Percentiles rank a stretch among this genome's conserved stretches.
These are phyloP conservation scores for Netelia fuscicornis DNA, from an alignment of 2,888 invertebrate genomes.

Conservation along the genomic window DNA sequence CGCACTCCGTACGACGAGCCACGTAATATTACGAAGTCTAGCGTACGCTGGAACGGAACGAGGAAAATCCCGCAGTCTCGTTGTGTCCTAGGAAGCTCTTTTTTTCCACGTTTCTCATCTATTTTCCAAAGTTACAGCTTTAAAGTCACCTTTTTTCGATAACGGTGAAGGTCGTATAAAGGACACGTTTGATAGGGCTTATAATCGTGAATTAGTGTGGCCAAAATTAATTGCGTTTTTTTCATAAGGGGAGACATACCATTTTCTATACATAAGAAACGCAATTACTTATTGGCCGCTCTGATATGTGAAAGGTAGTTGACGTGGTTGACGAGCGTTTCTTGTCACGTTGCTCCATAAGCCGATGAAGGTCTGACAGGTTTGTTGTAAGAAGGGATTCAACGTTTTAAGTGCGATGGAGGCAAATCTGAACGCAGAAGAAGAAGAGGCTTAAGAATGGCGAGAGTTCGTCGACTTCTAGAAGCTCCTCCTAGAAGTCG, in stretches of 20 bases:
- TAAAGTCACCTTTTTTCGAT: too few species aligned
- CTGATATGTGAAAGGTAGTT: background rate
- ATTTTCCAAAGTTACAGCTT: background rate
- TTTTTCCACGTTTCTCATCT: background rate
- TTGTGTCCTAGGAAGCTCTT: constrained; percentile 35
- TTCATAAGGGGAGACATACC: too few species aligned
- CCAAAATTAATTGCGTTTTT: too few species aligned
- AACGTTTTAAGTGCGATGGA: background rate
- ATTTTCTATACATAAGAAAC: background rate
- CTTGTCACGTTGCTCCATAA: constrained; percentile 17
- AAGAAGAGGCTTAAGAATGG: constrained; percentile 6
- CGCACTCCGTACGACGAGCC: constrained; percentile 39
- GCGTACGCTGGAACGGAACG: constrained; percentile 44
- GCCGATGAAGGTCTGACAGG: constrained; percentile 2
- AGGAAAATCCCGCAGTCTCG: constrained; percentile 29
- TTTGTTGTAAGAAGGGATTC: background rate
- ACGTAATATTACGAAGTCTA: constrained; percentile 44
- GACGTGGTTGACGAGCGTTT: constrained; percentile 2
- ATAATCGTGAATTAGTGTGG: too few species aligned
- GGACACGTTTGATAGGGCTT: too few species aligned
- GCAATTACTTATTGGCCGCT: background rate
- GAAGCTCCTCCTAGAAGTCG: background rate
- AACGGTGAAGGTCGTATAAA: too few species aligned
- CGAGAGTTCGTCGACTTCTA: constrained; percentile 1
- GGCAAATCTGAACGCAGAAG: background rate